These are phyloP conservation scores for Halictus rubicundus DNA, from an alignment of 1,140 invertebrate species.

Conservation along the genomic window DNA sequence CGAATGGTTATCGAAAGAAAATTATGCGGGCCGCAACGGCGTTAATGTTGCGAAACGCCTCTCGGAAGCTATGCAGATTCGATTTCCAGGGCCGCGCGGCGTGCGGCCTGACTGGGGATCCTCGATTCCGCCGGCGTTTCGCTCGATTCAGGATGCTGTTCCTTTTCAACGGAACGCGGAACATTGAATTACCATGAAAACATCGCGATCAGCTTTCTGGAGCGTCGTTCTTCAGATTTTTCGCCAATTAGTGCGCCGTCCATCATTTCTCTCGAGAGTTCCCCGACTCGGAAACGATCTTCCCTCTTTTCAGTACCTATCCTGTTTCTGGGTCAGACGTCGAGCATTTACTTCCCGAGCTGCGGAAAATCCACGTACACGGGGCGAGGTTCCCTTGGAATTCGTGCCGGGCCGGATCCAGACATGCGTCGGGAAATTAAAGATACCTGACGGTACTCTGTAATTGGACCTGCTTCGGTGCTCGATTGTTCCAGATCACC, in stretches of 20 bases:
- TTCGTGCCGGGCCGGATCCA: not conserved
- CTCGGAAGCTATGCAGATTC: slow-evolving; percentile 70
- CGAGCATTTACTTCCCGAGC: not conserved
- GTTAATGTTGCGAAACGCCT: slow-evolving; percentile 77
- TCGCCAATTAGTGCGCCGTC: slow-evolving; percentile 1
- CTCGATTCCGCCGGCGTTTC: not conserved
- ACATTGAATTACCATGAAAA: not conserved
- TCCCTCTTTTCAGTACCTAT: not conserved
- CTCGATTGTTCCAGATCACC: slow-evolving; percentile 6
- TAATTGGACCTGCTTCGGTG: not conserved
- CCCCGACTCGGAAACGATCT: not conserved
- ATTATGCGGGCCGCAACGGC: slow-evolving; percentile 72
- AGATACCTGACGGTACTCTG: not conserved
- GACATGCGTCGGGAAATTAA: slow-evolving; percentile 10
- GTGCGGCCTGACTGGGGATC: not conserved
- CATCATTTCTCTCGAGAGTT: not conserved
- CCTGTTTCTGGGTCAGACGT: not conserved
- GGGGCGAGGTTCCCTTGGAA: not conserved
- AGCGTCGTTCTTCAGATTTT: not conserved
- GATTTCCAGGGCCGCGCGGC: slow-evolving; percentile 63
- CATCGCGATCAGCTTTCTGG: not conserved
- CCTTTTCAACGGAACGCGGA: not conserved
- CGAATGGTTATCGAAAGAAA: slow-evolving; percentile 78
- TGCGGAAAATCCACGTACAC: not conserved
- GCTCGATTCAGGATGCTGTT: not conserved